A percentile compares a stretch with the other conserved stretches of the same genome.
These are phyloP conservation scores for Oceanodroma leucorhoa DNA, from an alignment of 2,797 vertebrate species.

Conservation along the genomic window DNA sequence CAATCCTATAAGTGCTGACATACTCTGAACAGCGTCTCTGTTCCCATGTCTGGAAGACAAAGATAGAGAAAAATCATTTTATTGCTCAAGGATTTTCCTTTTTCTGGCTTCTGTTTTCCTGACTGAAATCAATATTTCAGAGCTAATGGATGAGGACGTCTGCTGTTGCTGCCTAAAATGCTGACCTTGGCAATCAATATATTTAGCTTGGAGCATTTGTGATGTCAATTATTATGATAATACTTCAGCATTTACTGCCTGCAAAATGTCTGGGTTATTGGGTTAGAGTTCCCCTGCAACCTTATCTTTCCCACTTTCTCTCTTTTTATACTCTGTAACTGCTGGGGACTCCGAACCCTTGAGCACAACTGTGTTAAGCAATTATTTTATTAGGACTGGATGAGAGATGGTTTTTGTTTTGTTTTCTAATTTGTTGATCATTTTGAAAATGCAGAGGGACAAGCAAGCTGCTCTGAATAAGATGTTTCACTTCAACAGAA, in stretches of 20 bases:
- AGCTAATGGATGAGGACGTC: slow-evolving; percentile 60
- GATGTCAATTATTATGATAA: slow-evolving; percentile 53
- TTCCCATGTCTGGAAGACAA: slow-evolving; percentile 56
- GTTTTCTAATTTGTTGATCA: background rate
- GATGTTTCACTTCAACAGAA: background rate
- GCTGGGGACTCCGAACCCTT: background rate
- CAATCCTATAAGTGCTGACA: background rate
- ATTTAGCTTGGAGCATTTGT: slow-evolving; percentile 53
- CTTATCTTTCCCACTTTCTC: slow-evolving; percentile 17
- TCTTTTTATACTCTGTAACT: background rate
- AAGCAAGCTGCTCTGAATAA: background rate
- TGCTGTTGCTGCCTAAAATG: slow-evolving; percentile 43
- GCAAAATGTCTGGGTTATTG: slow-evolving; percentile 46
- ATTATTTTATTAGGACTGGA: slow-evolving; percentile 29
- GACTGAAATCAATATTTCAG: slow-evolving; percentile 65
- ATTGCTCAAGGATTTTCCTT: slow-evolving; percentile 51
- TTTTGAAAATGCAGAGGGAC: background rate
- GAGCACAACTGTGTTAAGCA: background rate
- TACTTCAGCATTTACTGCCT: slow-evolving; percentile 38
- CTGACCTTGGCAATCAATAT: slow-evolving; percentile 70
- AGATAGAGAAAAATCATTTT: slow-evolving; percentile 62
- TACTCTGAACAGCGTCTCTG: background rate
- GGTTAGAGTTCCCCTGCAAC: slow-evolving; percentile 25
- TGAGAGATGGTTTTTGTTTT: background rate
- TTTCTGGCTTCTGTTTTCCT: slow-evolving; percentile 51